phyloP scores from a whole-genome alignment of 1,140 invertebrate genomes.

The Saccostrea cuccullata region DNA sequence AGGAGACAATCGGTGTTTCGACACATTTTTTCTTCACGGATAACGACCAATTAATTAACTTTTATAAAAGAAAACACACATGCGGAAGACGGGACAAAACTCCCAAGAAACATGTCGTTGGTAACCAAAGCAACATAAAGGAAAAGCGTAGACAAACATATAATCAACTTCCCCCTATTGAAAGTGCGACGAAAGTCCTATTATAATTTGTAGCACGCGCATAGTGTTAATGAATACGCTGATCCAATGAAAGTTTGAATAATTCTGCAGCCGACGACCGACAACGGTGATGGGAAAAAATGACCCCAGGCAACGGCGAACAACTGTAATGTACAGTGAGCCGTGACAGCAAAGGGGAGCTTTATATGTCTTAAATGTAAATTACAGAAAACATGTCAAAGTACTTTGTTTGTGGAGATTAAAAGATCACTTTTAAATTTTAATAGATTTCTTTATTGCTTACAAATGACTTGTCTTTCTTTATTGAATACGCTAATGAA shows the following conservation, averaged over 20 bases:
- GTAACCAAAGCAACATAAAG: background rate
- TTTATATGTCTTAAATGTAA: conserved; percentile 33
- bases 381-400: conserved; percentile 34
- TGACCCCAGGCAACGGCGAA: conserved; percentile 12
- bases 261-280: conserved; percentile 15
- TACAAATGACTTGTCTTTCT: too few species aligned
- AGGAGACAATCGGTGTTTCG: background rate
- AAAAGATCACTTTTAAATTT: background rate
- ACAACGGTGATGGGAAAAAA: background rate
- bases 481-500: too few species aligned
- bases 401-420: conserved; percentile 14
- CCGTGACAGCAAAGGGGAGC: background rate
- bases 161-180: background rate
- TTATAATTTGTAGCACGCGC: conserved; percentile 33
- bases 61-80: background rate
- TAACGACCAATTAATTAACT: conserved; percentile 7
- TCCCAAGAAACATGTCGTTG: background rate
- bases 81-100: conserved; percentile 16
- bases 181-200: background rate
- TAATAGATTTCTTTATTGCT: too few species aligned
- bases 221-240: conserved; percentile 30
- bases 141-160: background rate
- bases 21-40: background rate
- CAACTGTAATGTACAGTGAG: conserved; percentile 11
- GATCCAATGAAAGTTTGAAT: conserved; percentile 31